Evolutionary conservation across 2,888 invertebrate species (phyloP), one percentile per base, ranked within the genome.

Genomic region (Craniophora ligustri): DNA sequence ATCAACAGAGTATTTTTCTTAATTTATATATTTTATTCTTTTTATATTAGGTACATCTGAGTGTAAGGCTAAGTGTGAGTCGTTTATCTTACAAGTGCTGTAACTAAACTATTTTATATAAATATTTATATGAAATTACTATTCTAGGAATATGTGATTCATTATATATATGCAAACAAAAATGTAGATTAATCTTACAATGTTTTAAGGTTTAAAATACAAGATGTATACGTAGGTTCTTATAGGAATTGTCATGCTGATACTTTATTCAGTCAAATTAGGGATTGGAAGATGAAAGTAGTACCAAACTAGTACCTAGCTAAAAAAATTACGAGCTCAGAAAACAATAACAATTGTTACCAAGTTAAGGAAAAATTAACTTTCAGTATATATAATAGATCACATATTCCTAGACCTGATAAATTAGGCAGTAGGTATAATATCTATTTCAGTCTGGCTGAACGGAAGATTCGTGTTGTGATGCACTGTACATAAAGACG

Each of bases 371-470:
- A n/a, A n/a, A n/a, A n/a, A n/a, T n/a, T n/a, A n/a, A n/a, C n/a
- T n/a, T n/a, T n/a, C n/a, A n/a, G n/a, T n/a, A n/a, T n/a, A n/a
- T n/a, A n/a, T n/a, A n/a, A n/a, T n/a, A n/a, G n/a, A 53, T 78
- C 81, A 82, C 79, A 82, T 77, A 83, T 78, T 76, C 70, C 72
- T 58, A 64, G 62, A 53, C 35, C 44, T 16, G 35, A 39, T 67
- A 46, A 67, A 54, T 47, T 55, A 55, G 50, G 54, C 38, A 54
- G 49, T n/a, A n/a, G n/a, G n/a, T 59, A 36, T 69, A 68, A 68
- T 49, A 61, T 31, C 67, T 85, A 84, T 76, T 69, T 87, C 87
- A 88, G 88, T 88, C 87, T 82, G 85, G 61, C 72, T 66, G 73
- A 78, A 77, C 76, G 85, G 84, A 85, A 86, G 81, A 77, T 50